Percentiles rank a stretch among this genome's conserved stretches.
These are phyloP conservation scores for Machimus atricapillus DNA, from an alignment of 2,888 invertebrate genomes.

Conservation along the genomic window DNA sequence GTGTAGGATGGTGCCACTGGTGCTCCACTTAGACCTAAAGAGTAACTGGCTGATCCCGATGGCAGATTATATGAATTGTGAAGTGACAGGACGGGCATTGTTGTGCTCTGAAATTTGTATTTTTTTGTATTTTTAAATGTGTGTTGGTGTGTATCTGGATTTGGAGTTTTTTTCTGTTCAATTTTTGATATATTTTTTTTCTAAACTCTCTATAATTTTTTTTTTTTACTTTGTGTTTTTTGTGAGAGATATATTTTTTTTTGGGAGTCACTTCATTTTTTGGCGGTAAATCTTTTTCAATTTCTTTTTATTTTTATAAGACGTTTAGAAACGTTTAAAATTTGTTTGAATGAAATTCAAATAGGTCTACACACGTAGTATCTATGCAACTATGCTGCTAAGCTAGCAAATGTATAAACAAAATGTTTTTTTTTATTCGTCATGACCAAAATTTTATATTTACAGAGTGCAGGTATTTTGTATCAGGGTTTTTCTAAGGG, in stretches of 20 bases:
- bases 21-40: conserved; percentile 59
- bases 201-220: background rate
- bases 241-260: conserved; percentile 15
- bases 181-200: conserved; percentile 8
- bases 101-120: conserved; percentile 67
- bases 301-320: background rate
- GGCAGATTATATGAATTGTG: conserved; percentile 62
- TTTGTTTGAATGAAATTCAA: background rate
- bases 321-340: background rate
- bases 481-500: background rate
- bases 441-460: background rate
- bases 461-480: background rate
- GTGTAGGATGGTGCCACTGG: conserved; percentile 57
- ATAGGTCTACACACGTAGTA: background rate
- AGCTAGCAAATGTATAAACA: background rate
- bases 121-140: conserved; percentile 44
- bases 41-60: conserved; percentile 61
- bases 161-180: conserved; percentile 29
- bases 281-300: background rate
- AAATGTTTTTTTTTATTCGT: background rate
- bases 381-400: background rate
- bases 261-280: conserved; percentile 23
- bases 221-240: conserved; percentile 6
- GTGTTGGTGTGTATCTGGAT: conserved; percentile 41
- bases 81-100: conserved; percentile 69